Evolutionary conservation across 2,797 vertebrate species (phyloP).

Genomic region (Lepilemur ruficaudatus): DNA sequence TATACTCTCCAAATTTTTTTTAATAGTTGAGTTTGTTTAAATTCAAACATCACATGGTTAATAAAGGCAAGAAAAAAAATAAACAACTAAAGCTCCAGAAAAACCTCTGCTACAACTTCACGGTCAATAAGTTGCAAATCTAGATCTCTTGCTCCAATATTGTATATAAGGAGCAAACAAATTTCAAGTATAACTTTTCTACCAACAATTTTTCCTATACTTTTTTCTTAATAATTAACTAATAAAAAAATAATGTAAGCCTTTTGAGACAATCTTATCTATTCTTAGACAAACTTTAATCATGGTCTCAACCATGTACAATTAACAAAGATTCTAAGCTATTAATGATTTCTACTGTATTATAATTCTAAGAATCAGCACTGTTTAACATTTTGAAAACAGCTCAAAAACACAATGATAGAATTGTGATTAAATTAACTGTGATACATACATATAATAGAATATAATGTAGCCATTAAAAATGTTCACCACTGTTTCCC

Average conservation of each 20-base stretch:
- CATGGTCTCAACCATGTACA: neutral
- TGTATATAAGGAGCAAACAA: neutral
- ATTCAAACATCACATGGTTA: neutral
- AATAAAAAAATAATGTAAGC: neutral
- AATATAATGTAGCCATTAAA: neutral
- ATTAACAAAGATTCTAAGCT: neutral
- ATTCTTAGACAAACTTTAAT: constrained; percentile 4
- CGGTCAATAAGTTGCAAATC: neutral
- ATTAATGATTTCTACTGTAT: neutral
- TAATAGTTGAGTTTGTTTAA: neutral
- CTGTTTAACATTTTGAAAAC: neutral
- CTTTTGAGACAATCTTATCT: neutral
- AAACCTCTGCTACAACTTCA: neutral
- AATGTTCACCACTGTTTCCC: neutral
- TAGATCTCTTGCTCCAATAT: neutral
- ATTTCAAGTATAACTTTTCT: neutral
- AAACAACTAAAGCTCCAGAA: neutral
- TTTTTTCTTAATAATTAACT: constrained; percentile 24
- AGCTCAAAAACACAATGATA: neutral
- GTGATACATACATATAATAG: neutral
- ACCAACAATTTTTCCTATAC: neutral
- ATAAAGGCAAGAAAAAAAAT: neutral
- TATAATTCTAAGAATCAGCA: neutral
- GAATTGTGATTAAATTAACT: neutral
- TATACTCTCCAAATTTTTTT: neutral